Evolutionary conservation across 2,113 vertebrate genomes (phyloP).

Genomic region (Tinamus guttatus): DNA sequence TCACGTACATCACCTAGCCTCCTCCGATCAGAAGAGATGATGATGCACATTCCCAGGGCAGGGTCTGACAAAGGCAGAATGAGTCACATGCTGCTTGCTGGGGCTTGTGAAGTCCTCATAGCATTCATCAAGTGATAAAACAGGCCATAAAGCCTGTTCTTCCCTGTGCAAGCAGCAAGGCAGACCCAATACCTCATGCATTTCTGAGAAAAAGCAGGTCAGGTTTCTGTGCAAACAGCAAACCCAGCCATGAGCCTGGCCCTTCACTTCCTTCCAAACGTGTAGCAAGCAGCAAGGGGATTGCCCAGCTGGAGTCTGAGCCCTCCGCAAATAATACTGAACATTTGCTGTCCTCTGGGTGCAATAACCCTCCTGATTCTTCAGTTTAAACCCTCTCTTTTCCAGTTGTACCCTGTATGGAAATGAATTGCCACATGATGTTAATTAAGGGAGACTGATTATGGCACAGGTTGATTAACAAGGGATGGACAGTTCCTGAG

Average conservation of each 20-base stretch:
- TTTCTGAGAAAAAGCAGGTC: not conserved
- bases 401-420: rapidly evolving
- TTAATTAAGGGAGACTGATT: not conserved
- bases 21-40: not conserved
- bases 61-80: constrained; percentile 24
- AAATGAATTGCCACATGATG: not conserved
- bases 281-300: not conserved
- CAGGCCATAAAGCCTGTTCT: not conserved
- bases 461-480: rapidly evolving
- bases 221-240: not conserved
- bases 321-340: not conserved
- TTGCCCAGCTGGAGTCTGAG: not conserved
- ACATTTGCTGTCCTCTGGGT: not conserved
- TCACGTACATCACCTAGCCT: not conserved
- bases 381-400: not conserved
- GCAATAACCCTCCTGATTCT: not conserved
- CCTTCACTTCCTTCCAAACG: not conserved
- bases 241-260: not conserved
- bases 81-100: constrained; percentile 37
- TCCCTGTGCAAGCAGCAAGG: rapidly evolving
- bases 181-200: not conserved
- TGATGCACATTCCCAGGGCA: constrained; percentile 11
- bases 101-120: constrained; percentile 41
- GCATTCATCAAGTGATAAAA: not conserved
- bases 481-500: not conserved